Conservation (phyloP, 2,888 invertebrate species). For the Cantharis lateralis region DNA sequence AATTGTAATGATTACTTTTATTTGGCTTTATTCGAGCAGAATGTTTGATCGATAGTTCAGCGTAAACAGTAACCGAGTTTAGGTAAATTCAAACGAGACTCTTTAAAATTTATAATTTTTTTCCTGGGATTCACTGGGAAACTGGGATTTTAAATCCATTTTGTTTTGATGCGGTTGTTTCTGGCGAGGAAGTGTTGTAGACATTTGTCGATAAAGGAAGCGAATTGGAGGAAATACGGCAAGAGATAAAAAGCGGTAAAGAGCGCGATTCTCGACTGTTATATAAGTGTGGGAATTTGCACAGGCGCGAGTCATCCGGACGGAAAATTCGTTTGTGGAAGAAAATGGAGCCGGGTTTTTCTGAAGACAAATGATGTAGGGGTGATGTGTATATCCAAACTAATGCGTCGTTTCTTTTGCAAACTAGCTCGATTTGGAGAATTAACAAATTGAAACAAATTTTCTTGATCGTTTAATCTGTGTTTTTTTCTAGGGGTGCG, state of each 20-base stretch:
- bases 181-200: constrained; percentile 13
- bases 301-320: constrained; percentile 52
- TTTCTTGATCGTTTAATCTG: background rate
- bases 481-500: background rate
- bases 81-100: too few species aligned
- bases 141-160: background rate
- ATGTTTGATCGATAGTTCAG: constrained; percentile 35
- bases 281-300: constrained; percentile 55
- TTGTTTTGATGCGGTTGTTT: background rate
- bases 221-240: constrained; percentile 41
- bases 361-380: constrained; percentile 56
- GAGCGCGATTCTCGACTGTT: constrained; percentile 46
- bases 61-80: constrained; percentile 16
- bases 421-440: constrained; percentile 15
- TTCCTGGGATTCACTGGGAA: too few species aligned
- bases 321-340: constrained; percentile 59
- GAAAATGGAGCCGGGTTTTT: constrained; percentile 57
- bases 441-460: background rate
- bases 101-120: too few species aligned
- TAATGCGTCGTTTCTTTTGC: constrained; percentile 43
- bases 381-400: constrained; percentile 48
- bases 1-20: constrained; percentile 43
- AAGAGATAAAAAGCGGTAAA: constrained; percentile 44
- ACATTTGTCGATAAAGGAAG: constrained; percentile 26
- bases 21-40: constrained; percentile 35